phyloP scores from a whole-genome alignment of 2,797 vertebrate genomes.

The Onychomys arenicola region DNA sequence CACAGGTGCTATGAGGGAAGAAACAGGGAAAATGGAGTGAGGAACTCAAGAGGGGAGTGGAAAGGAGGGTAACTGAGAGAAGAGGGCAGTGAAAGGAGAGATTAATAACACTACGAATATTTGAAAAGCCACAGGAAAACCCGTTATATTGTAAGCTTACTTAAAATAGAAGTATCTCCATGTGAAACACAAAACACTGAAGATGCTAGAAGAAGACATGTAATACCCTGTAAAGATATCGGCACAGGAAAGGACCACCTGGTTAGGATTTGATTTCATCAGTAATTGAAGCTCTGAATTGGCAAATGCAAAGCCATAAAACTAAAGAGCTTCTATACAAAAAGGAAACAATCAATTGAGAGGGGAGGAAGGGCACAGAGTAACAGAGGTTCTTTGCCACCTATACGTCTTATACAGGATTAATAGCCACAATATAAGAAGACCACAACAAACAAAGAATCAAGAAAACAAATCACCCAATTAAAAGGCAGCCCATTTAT shows the following conservation, averaged over 20 bases:
- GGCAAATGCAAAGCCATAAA: background rate
- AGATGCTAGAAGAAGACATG: background rate
- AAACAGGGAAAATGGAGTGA: background rate
- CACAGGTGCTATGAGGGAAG: background rate
- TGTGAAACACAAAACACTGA: background rate
- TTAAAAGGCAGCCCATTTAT: background rate
- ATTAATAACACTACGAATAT: background rate
- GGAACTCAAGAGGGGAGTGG: background rate
- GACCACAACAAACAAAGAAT: background rate
- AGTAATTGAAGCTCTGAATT: background rate
- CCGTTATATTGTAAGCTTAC: background rate
- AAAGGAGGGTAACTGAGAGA: background rate
- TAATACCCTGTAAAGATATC: too few species aligned
- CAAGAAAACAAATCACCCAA: conserved; percentile 15
- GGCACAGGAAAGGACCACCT: background rate
- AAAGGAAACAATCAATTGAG: background rate
- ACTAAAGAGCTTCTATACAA: background rate
- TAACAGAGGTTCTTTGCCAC: background rate
- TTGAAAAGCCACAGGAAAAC: background rate
- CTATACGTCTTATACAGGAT: background rate
- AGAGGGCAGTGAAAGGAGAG: background rate
- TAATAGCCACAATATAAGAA: conserved; percentile 4
- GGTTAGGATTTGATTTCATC: background rate
- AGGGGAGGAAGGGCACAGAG: too few species aligned
- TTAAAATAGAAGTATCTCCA: background rate